Percentiles rank a stretch among this genome's conserved stretches.
phyloP scores from a whole-genome alignment of 2,888 invertebrate genomes.

The Choreutis nemorana region DNA sequence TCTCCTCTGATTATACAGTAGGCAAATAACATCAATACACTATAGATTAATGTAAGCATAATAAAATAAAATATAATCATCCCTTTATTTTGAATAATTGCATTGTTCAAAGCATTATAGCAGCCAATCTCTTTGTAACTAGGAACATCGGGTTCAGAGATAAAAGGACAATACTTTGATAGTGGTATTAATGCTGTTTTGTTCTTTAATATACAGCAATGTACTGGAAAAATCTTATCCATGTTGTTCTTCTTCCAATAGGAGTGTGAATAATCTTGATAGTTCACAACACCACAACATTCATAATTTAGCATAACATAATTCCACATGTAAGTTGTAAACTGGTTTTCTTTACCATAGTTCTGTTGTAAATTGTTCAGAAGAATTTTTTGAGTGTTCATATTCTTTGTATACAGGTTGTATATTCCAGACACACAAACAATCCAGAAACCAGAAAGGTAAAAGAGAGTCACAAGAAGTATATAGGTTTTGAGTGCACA shows the following conservation, averaged over 20 bases:
- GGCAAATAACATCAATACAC: conserved; percentile 30
- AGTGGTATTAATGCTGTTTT: conserved; percentile 24
- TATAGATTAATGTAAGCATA: conserved; percentile 22
- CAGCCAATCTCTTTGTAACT: conserved; percentile 32
- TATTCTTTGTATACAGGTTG: conserved; percentile 38
- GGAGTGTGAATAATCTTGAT: conserved; percentile 33
- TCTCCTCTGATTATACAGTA: conserved; percentile 39
- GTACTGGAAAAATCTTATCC: conserved; percentile 30
- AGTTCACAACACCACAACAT: conserved; percentile 42
- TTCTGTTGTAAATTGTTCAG: conserved; percentile 22
- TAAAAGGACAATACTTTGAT: conserved; percentile 27
- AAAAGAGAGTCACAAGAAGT: conserved; percentile 32
- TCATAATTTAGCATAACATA: conserved; percentile 41
- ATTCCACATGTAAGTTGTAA: conserved; percentile 37
- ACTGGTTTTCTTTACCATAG: conserved; percentile 43
- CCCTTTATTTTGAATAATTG: conserved; percentile 29
- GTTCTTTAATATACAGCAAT: conserved; percentile 40
- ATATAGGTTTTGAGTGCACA: conserved; percentile 49
- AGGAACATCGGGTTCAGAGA: conserved; percentile 14
- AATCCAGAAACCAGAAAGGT: conserved; percentile 31
- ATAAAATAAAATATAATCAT: conserved; percentile 30
- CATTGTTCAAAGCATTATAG: conserved; percentile 25
- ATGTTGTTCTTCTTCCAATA: conserved; percentile 31
- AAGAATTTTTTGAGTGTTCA: conserved; percentile 24
- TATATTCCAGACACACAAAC: conserved; percentile 42